Evolutionary conservation across 2,113 vertebrate species (phyloP).

Genomic region (Xiphophorus maculatus): DNA sequence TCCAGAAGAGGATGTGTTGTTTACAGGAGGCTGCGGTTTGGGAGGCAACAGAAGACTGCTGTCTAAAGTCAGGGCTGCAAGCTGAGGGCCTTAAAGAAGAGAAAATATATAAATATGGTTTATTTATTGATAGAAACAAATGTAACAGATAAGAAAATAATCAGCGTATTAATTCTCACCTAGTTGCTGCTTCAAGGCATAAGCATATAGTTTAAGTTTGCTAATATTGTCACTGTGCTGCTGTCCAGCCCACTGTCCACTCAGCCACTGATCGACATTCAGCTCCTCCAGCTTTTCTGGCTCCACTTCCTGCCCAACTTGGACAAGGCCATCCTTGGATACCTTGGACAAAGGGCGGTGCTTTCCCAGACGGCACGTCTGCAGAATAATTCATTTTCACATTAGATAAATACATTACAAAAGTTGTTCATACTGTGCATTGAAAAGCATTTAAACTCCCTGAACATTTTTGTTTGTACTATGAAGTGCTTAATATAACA

Average conservation of each 20-base stretch:
- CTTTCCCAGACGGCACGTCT: constrained; percentile 96
- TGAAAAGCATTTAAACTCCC: no score
- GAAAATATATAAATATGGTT: neutral
- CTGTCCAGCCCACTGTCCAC: constrained; percentile 86
- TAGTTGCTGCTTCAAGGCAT: constrained; percentile 92
- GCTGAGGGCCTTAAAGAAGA: constrained; percentile 84
- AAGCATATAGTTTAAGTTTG: constrained; percentile 93
- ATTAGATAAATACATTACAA: neutral
- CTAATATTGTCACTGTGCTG: constrained; percentile 92
- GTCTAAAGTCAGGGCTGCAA: constrained; percentile 90
- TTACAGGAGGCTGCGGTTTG: constrained; percentile 80
- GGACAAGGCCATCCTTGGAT: constrained; percentile 91
- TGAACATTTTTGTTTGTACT: no score
- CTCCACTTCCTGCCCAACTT: constrained; percentile 87
- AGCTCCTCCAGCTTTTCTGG: constrained; percentile 82
- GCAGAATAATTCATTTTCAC: constrained; percentile 1
- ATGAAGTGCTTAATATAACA: no score
- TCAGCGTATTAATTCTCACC: constrained; percentile 75
- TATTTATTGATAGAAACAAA: neutral
- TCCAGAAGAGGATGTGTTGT: constrained; percentile 58
- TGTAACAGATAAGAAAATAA: neutral
- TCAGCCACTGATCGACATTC: constrained; percentile 89
- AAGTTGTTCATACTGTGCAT: neutral
- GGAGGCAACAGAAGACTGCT: constrained; percentile 90
- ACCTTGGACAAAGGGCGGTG: constrained; percentile 95